Base-by-base conservation (phyloP, 53 echinoderm and acorn worm genomes). In the Paracentrotus lividus region DNA sequence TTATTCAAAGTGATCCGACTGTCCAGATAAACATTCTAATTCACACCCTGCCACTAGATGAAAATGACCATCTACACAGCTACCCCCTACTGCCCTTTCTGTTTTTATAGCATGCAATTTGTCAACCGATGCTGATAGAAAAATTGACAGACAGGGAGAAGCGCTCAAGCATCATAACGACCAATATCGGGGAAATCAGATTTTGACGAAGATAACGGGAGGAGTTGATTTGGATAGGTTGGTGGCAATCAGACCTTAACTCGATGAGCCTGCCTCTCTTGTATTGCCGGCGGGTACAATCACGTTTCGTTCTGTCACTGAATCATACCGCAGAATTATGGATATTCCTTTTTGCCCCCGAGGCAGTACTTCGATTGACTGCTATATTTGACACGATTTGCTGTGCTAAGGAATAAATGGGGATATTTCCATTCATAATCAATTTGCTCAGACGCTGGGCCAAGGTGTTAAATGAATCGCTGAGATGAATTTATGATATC, bases 311-410 rank as follows among this genome's bases (percentile, higher is more conserved):
- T 44, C 65, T 69, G 43, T 75, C 81, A 72, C 56, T 92, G 92
- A 92, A 92, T 92, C 92, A 92, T 92, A 92, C 34, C 15, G 81
- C 27, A 49, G 42, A 92, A 92, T 92, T 92, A 92, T 78, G 81
- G 52, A 92, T 92, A 91, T 91, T 55, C 43, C 56, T 90, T n/a
- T n/a, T 24, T 40, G 56, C 49, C 90, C 69, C 45, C 90, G 15
- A 52, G 90, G 49, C 2, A 69, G 52, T 51, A 68, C 56, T 72
- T 90, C 90, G 56, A 90, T 52, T 72, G 90, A 72, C 90, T 90
- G 72, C 69, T 69, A 90, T 51, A 69, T 90, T 90, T 68, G 90
- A 90, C 72, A 72, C 68, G 56, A 90, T 72, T 90, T 72, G 68
- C 45, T 47, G 51, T 55, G 68, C 90, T 54, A 69, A 47, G 90